A percentile compares a stretch with the other conserved stretches of the same genome.
Conservation (phyloP, 2,888 invertebrate species). For the Chalcosyrphus nemorum region DNA sequence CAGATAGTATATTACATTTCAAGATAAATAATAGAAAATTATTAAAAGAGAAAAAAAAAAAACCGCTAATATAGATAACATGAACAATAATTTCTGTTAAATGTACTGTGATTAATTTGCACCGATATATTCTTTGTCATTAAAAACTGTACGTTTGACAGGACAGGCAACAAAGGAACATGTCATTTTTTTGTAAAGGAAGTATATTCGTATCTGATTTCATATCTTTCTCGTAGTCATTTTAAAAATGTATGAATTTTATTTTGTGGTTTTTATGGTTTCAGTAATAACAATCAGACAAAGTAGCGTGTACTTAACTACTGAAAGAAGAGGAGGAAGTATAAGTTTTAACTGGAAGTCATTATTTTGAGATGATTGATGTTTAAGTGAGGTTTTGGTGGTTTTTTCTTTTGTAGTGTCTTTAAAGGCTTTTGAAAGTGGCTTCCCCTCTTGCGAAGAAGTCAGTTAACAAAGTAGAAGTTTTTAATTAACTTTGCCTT, state of each 20-base stretch:
- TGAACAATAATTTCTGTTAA: not conserved
- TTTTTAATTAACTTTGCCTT: too few species aligned
- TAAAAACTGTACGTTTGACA: not conserved
- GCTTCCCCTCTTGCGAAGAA: too few species aligned
- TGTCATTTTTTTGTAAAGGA: not conserved
- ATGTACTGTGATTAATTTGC: not conserved
- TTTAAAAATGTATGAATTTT: not conserved
- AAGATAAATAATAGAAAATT: not conserved
- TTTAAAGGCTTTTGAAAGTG: too few species aligned
- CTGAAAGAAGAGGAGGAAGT: not conserved
- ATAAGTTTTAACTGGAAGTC: not conserved
- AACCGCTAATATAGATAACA: too few species aligned
- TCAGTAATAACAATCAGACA: not conserved
- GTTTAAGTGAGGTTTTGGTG: not conserved
- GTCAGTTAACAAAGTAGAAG: too few species aligned
- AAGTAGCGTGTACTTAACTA: not conserved
- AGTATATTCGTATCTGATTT: not conserved
- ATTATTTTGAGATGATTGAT: not conserved
- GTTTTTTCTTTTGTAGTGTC: not conserved
- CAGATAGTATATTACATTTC: not conserved
- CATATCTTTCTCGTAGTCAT: not conserved
- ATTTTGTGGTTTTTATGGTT: not conserved
- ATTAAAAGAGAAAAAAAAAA: too few species aligned
- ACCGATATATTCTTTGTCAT: conserved; percentile 2
- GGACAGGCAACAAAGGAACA: not conserved